Base-by-base conservation (phyloP, 2,888 invertebrate genomes). In the Brachypalpus laphriformis region DNA sequence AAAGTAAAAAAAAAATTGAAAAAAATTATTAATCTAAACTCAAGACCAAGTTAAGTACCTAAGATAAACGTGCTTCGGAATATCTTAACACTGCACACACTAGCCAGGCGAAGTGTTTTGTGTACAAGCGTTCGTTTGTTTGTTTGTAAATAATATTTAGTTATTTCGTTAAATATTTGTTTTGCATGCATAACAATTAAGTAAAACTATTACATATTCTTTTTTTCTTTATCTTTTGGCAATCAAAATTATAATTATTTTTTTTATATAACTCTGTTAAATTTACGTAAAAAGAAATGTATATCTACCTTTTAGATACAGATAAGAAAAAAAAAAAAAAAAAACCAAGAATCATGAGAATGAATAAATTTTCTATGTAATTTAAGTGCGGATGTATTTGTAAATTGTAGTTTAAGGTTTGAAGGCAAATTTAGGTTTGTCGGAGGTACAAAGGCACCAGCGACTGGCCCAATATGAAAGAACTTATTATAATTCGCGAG, bases 281-380 rank as follows among this genome's bases (percentile, higher is more conserved):
- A 74, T 6, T 70, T 80, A 70, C 57, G 68, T 63, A 57, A 80
- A 25, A 63, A 22, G 68, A 83, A 74, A 45, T 75, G 56, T 70
- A 72, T 72, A 59, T n/a, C n/a, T n/a, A n/a, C 51, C 61, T 71
- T 47, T 56, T 66, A 56, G 47, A 75, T 57, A 75, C 56, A 56
- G 56, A 66, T 63, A 75, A 68, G 42, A 76, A 5, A 56, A 56
- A 68, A 75, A 57, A 71, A 68, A 51, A 42, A 31, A 61, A 34
- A 16, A 61, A 34, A 72, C 34, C 16, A 77, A 72, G 57, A 75
- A 77, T 42, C 70, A 76, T 82, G 28, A 71, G 65, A 82, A 82
- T 75, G 71, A 82, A 82, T 82, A 82, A 82, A 82, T 78, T 82
- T 82, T 82, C 78, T 82, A 78, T 78, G 56, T 82, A 82, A 82